Conservation (phyloP, 2,113 vertebrate species). For the Perca fluviatilis region DNA sequence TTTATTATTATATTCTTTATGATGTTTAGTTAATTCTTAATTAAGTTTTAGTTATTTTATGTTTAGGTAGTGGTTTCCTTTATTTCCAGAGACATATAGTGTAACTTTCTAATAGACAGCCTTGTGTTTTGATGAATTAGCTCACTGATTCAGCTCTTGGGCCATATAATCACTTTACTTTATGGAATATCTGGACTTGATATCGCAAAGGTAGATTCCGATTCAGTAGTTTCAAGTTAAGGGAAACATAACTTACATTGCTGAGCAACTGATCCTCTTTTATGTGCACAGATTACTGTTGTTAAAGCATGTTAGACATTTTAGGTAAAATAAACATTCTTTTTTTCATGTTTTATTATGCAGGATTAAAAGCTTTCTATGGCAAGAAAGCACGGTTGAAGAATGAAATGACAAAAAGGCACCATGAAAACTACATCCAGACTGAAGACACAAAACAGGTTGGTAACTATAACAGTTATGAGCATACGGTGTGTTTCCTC, state of each 20-base stretch:
- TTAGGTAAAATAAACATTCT: not conserved
- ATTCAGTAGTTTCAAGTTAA: no score
- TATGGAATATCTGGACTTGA: not conserved
- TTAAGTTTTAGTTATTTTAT: not conserved
- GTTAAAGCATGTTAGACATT: no score
- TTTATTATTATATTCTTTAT: no score
- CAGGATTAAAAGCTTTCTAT: constrained; percentile 89
- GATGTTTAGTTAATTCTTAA: not conserved
- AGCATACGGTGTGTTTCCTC: not conserved
- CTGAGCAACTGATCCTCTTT: no score
- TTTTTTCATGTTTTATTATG: not conserved
- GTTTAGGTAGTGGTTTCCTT: no score
- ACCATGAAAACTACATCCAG: constrained; percentile 77
- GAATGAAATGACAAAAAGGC: constrained; percentile 78
- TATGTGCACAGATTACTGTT: no score
- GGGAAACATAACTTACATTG: no score
- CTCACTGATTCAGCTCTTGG: not conserved
- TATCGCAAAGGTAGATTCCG: not conserved
- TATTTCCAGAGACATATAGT: not conserved
- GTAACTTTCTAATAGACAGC: not conserved
- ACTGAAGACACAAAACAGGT: constrained; percentile 82
- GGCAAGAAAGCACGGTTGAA: constrained; percentile 82
- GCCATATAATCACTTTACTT: not conserved
- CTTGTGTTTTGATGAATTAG: not conserved
- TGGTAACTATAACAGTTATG: constrained; percentile 25